These are phyloP conservation scores for Paracentrotus lividus DNA, from an alignment of 53 echinoderm and acorn worm species.

Conservation along the genomic window DNA sequence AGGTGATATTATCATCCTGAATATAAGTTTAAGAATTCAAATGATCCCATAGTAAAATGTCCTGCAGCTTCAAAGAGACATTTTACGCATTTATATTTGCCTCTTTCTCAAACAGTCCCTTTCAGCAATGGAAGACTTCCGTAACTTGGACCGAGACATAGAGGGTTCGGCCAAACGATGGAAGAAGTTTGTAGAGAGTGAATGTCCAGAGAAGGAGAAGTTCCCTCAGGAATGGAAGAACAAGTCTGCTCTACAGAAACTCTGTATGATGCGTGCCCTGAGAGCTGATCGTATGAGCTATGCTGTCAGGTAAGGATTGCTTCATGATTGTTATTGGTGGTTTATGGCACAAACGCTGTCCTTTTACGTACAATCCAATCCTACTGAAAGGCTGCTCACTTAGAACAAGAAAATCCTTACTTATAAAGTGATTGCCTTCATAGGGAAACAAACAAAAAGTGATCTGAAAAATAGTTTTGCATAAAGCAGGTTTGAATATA, in stretches of 20 bases:
- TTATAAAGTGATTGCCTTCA: not conserved
- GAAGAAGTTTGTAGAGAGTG: constrained; percentile 99
- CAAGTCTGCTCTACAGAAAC: constrained; percentile 96
- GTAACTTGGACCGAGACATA: constrained; percentile 97
- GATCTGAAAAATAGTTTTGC: no score
- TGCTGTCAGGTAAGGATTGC: constrained; percentile 84
- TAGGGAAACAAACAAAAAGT: not conserved
- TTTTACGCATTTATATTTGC: not conserved
- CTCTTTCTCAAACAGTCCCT: constrained; percentile 76
- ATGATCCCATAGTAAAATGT: not conserved
- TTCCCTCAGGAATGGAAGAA: constrained; percentile 99
- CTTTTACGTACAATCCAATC: no score
- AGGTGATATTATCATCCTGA: not conserved
- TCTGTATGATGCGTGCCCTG: constrained; percentile 99
- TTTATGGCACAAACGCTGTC: not conserved
- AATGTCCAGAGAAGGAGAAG: constrained; percentile 98
- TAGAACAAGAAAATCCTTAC: not conserved
- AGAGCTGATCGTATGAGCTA: constrained; percentile 99
- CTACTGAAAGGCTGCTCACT: not conserved
- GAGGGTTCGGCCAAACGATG: constrained; percentile 98
- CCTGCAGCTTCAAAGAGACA: not conserved
- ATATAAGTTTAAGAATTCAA: not conserved
- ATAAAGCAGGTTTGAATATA: no score
- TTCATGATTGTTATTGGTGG: not conserved
- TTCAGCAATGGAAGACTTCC: constrained; percentile 98